Evolutionary conservation across 2,113 vertebrate species (phyloP).

Genomic region (Garra rufa): DNA sequence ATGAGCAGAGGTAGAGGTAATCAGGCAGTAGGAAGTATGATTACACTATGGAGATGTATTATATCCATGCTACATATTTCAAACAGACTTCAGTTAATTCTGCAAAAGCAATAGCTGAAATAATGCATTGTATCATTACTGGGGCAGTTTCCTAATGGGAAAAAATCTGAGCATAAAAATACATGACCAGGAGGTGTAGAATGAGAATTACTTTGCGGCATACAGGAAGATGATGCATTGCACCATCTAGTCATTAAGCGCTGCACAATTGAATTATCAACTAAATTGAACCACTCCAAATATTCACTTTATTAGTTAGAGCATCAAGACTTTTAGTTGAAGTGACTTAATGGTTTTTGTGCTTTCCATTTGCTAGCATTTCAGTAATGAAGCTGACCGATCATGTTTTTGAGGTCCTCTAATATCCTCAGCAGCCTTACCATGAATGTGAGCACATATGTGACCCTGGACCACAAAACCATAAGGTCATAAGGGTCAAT

Average conservation of each 20-base stretch:
- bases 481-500: no score
- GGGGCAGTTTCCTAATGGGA: conserved; percentile 46
- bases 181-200: conserved; percentile 36
- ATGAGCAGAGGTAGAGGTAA: conserved; percentile 45
- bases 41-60: conserved; percentile 51
- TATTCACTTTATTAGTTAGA: conserved; percentile 40
- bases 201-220: conserved; percentile 33
- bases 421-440: not conserved
- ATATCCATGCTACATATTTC: conserved; percentile 31
- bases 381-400: conserved; percentile 12
- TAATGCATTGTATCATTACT: conserved; percentile 59
- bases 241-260: conserved; percentile 28
- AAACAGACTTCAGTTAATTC: conserved; percentile 48
- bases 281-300: conserved; percentile 31
- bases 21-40: conserved; percentile 52
- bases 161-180: conserved; percentile 33
- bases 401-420: not conserved
- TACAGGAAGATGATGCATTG: conserved; percentile 42
- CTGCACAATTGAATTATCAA: conserved; percentile 36
- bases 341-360: conserved; percentile 32
- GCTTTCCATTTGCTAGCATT: conserved; percentile 22
- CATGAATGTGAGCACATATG: not conserved
- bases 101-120: conserved; percentile 54
- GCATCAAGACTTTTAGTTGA: conserved; percentile 32
- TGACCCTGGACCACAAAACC: no score